These are phyloP conservation scores for Synergus japonicus DNA, from an alignment of 2,888 invertebrate genomes.

Conservation along the genomic window DNA sequence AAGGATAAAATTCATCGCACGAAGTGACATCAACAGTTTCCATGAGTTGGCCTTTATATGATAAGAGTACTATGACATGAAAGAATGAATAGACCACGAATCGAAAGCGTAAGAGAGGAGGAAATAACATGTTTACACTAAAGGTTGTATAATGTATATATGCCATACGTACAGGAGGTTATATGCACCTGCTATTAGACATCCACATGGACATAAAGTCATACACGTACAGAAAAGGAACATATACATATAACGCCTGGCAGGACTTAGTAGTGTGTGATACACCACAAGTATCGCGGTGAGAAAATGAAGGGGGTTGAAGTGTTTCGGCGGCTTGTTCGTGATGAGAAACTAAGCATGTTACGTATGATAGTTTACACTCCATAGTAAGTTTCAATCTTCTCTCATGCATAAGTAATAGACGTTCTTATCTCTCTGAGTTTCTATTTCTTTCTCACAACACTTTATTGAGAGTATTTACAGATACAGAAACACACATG, in stretches of 20 bases:
- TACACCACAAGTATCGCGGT: conserved; percentile 33
- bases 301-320: conserved; percentile 43
- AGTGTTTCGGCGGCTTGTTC: conserved; percentile 14
- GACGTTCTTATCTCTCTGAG: conserved; percentile 10
- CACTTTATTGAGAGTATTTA: background rate
- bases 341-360: conserved; percentile 22
- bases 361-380: conserved; percentile 20
- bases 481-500: background rate
- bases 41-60: conserved; percentile 22
- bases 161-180: conserved; percentile 21
- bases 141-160: conserved; percentile 39
- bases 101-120: conserved; percentile 9
- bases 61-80: conserved; percentile 8
- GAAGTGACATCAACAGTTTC: conserved; percentile 24
- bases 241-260: conserved; percentile 4
- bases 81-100: conserved; percentile 19
- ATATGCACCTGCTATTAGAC: background rate
- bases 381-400: conserved; percentile 23
- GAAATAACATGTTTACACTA: background rate
- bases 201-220: background rate
- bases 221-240: background rate
- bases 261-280: conserved; percentile 9
- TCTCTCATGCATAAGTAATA: conserved; percentile 5
- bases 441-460: background rate
- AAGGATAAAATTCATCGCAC: conserved; percentile 3